Base-by-base conservation (phyloP, 2,113 vertebrate species). In the Pitta sordida region DNA sequence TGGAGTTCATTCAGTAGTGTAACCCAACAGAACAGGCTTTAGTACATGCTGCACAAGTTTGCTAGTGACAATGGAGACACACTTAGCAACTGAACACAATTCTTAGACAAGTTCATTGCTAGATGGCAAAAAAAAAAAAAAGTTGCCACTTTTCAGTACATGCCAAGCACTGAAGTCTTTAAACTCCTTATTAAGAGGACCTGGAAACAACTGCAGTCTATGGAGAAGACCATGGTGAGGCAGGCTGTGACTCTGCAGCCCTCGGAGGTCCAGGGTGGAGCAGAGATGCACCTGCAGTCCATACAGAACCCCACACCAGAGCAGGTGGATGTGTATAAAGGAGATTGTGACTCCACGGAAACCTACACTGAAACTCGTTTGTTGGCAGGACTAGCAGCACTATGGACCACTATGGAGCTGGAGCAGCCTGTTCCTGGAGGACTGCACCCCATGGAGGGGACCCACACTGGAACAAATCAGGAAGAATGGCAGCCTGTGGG, bases 251-350 rank as follows among this genome's bases (percentile, higher is more conserved):
- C 26, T 6, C 37, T 59, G 41, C 23, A 52, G 81, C 9, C n/a
- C 23, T 20, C 3, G 5, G 13, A 53, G 18, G 12, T 29, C 8
- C 5, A 18, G 1, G 6, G 27, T 26, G 13, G 22, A 56, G 46
- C 30, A 48, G 41, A 65, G 24, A 36, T 12, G 6, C 44, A 52
- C 12, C 10, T 39, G 27, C 9, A 76, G 48, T 8, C 22, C 0
- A 0, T 3, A 18, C 30, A 62, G 18, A 39, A 53, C 10, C 5
- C 36, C 46, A n/a, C 0, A 0, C 5, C 0, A 0, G 11, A 78
- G 37, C 20, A 69, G 11, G 1, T 5, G 18, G 15, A 44, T 51
- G 3, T 34, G 29, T 9, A 34, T 13, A 3, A 43, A 48, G n/a
- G 23, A 83, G 20, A 2, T 1, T 83, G 41, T 62, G 68, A 53